These are phyloP conservation scores for Clavelina lepadiformis DNA, from an alignment of 23 tunicate species.

Conservation along the genomic window DNA sequence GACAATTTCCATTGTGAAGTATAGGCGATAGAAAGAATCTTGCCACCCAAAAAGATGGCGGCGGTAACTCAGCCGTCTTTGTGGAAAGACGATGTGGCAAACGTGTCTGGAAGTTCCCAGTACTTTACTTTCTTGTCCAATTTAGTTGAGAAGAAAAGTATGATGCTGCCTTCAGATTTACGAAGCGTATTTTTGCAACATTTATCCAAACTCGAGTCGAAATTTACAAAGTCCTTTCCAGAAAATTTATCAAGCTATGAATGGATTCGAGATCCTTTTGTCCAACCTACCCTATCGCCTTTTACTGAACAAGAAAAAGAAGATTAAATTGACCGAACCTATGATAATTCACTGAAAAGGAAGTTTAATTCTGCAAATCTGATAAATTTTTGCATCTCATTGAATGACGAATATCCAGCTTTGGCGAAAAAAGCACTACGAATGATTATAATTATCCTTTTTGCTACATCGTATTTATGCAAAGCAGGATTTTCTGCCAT, in stretches of 20 bases:
- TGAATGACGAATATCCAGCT: slow-evolving; percentile 24
- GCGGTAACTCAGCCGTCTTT: slow-evolving; percentile 14
- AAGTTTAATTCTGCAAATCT: slow-evolving; percentile 24
- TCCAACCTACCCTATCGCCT: slow-evolving; percentile 21
- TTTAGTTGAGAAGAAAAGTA: slow-evolving; percentile 24
- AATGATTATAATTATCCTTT: slow-evolving; percentile 22
- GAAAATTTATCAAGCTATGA: slow-evolving; percentile 23
- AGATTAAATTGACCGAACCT: slow-evolving; percentile 25
- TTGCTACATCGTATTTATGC: slow-evolving; percentile 27
- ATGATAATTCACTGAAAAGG: slow-evolving; percentile 31
- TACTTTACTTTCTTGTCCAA: slow-evolving; percentile 23
- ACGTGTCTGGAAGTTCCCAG: slow-evolving; percentile 31
- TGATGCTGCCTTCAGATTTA: slow-evolving; percentile 28
- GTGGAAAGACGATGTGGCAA: slow-evolving; percentile 17
- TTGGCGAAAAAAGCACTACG: slow-evolving; percentile 20
- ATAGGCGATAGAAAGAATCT: too few species aligned
- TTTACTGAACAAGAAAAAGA: slow-evolving; percentile 22
- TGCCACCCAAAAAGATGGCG: too few species aligned
- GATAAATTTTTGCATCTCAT: slow-evolving; percentile 19
- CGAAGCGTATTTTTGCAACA: slow-evolving; percentile 31
- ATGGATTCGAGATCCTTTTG: slow-evolving; percentile 29
- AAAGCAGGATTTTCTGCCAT: slow-evolving; percentile 28
- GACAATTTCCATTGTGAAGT: too few species aligned
- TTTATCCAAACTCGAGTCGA: slow-evolving; percentile 29
- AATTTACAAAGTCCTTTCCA: slow-evolving; percentile 21